Evolutionary conservation across 2,113 vertebrate genomes (phyloP), one percentile per base, ranked within the genome.

Genomic region (Cynopterus brachyotis): DNA sequence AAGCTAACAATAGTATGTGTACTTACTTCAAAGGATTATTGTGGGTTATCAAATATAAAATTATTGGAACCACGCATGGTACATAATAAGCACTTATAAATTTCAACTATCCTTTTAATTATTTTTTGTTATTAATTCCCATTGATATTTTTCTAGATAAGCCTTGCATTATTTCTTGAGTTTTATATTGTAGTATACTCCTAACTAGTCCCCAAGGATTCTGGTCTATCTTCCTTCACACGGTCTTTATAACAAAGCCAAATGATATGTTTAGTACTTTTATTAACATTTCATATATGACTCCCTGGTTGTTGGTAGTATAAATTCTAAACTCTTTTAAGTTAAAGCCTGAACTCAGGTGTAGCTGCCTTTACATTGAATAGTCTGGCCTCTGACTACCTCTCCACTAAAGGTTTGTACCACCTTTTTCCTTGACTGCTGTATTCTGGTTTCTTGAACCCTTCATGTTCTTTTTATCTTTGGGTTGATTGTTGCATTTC

Each of bases 291-390:
- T 12, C 15, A n/a, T 47, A 40, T 55, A 24, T 40, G 24, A 86
- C 24, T 1, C 11, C 0, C 24, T 78, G 5, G 22, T 82, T 86
- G 24, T 5, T 92, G 5, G 6, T 47, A 11, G 24, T 42, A 35
- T 47, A 53, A 81, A 78, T 60, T 66, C 19, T 37, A 57, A 32
- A 13, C n/a, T 40, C 11, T 5, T 6, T 53, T 45, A 55, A 60
- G 1, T 85, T 70, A 15, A 50, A 75, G 3, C 32, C 20, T 20
- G 55, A 59, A 47, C 0, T 75, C 50, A n/a, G 10, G 10, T 13
- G n/a, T 2, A 89, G 15, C 28, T 50, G 1, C 11, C 12, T 13
- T 24, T 0, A 28, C 1, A 13, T 37, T 47, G 37, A 0, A 26
- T 53, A 40, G 55, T 59, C 67, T 72, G 20, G 15, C 2, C 1